Base-by-base conservation (phyloP, 2,797 vertebrate genomes). In the Sarcoramphus papa region DNA sequence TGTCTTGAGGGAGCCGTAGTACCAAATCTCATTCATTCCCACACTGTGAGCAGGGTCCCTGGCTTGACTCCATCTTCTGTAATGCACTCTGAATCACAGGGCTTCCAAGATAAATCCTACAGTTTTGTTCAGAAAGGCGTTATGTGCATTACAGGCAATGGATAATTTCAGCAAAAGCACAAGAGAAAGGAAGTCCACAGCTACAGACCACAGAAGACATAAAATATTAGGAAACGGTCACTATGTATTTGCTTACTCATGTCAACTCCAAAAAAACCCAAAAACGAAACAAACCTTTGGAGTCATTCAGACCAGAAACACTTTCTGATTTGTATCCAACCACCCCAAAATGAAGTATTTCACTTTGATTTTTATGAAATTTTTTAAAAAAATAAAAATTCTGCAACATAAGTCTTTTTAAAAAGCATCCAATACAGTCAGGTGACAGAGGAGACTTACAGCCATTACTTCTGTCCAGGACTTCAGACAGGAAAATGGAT, bases 1-100 rank as follows among this genome's bases (percentile, higher is more conserved):
- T 37, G 2, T 93, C 81, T 94, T 95, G 54, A 87, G 78, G 88
- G 90, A 95, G 62, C 30, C 75, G 75, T 90, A 91, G 60, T 80
- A 93, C 64, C 78, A 84, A 74, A 93, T 59, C 78, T 90, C 84
- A 88, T 95, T 96, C 85, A 94, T 86, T 92, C 85, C 65, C 87
- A 85, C 86, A 63, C 68, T 91, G 50, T 65, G 62, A 92, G 45
- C 57, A 92, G 92, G 78, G 50, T 73, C 75, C 28, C 69, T 95
- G 94, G 92, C 92, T 77, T 33, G 68, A 53, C 35, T 95, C 85
- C 78, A 75, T 92, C 65, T 81, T 80, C 89, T 89, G 47, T 78
- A 92, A 89, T 30, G 75, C 72, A 54, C 40, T 54, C 62, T 78
- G 69, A 85, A 83, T 90, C 82, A 72, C 54, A 83, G 59, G 54